A percentile compares a stretch with the other conserved stretches of the same genome.
phyloP scores from a whole-genome alignment of 2,113 vertebrate species.

The Hylia prasina region DNA sequence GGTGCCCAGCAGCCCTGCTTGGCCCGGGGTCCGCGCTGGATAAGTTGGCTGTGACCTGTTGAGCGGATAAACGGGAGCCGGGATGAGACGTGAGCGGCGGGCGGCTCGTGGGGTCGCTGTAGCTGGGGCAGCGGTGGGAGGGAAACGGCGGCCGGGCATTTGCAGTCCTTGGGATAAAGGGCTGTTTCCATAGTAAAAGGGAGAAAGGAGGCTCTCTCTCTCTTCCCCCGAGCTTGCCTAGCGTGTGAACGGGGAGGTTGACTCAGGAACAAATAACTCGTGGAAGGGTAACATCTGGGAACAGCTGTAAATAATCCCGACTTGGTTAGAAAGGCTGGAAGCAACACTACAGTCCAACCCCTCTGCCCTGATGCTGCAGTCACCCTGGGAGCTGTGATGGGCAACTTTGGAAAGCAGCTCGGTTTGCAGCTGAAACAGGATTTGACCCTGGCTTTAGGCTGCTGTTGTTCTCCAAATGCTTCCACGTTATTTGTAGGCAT shows the following conservation, averaged over 20 bases:
- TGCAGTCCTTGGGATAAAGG: neutral
- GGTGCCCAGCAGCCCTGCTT: neutral
- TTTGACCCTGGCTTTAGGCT: neutral
- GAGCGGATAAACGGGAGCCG: neutral
- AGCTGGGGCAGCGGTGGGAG: neutral
- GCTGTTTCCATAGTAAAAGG: constrained; percentile 46
- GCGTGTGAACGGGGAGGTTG: neutral
- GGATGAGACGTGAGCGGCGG: neutral
- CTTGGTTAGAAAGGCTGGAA: neutral
- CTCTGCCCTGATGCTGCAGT: neutral
- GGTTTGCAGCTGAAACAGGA: neutral
- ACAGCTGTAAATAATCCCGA: constrained; percentile 5
- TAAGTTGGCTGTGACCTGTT: neutral
- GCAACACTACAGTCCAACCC: fast-evolving
- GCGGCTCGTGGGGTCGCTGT: neutral
- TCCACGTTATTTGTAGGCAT: neutral
- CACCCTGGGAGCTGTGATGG: neutral
- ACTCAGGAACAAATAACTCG: neutral
- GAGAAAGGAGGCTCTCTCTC: constrained; percentile 45
- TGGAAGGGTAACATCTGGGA: constrained; percentile 28
- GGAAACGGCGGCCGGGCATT: neutral
- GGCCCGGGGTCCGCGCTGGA: fast-evolving
- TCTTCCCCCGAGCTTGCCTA: neutral
- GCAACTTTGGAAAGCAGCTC: neutral
- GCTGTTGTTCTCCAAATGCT: neutral